Base-by-base conservation (phyloP, 2,888 invertebrate genomes). In the Horisme vitalbata region DNA sequence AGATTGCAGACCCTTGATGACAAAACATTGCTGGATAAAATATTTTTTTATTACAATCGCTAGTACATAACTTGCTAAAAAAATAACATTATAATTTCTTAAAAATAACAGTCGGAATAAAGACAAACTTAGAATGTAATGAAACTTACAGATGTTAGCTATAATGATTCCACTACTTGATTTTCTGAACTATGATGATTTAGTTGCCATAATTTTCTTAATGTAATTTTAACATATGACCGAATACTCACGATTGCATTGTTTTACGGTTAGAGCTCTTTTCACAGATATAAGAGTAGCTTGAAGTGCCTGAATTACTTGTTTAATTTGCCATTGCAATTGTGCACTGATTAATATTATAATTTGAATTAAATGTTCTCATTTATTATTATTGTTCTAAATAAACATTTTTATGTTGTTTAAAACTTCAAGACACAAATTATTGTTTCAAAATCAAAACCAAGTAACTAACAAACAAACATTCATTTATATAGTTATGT, bases 191-290 rank as follows among this genome's bases (percentile, higher is more conserved):
- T 5, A 18, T 2, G 18, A 18, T 18, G 6, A 21, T 15, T 21
- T 45, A 52, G 52, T 47, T 52, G 46, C 52, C 52, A 45, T 18
- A 18, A 18, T 18, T 18, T 18, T 18, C 4, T 18, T n/a, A n/a
- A n/a, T n/a, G n/a, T n/a, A n/a, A n/a, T n/a, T n/a, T n/a, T n/a
- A n/a, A n/a, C n/a, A n/a, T n/a, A n/a, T n/a, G n/a, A n/a, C n/a
- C n/a, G n/a, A n/a, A n/a, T 11, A 28, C 91, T 90, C 80, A 92
- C 92, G 73, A 58, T 90, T 90, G 50, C 92, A 83, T 63, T 90
- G 83, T 27, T 83, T 79, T 34, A 91, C 68, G 4, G 89, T 85
- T 20, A 90, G 65, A 13, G 90, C 85, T 56, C 89, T 89, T 72
- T 91, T 91, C 4, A 87, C 87, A 21, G 91, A 90, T 57, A 91